These are phyloP conservation scores for Albula glossodonta DNA, from an alignment of 2,113 vertebrate genomes.

Conservation along the genomic window DNA sequence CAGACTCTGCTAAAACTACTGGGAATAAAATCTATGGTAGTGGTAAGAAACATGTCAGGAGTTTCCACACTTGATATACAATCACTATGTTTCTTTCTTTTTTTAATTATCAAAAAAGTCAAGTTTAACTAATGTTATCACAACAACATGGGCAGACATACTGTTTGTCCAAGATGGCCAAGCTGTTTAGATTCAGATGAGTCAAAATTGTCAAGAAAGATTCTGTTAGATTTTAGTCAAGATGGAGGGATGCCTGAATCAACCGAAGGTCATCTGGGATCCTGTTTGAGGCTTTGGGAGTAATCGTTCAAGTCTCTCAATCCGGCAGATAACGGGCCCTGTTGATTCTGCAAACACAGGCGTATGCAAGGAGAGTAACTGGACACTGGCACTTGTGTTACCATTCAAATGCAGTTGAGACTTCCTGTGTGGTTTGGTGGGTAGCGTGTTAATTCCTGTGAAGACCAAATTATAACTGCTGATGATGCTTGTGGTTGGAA, in stretches of 20 bases:
- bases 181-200: background rate
- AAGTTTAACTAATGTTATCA: background rate
- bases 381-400: background rate
- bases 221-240: background rate
- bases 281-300: background rate
- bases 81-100: background rate
- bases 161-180: background rate
- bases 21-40: slow-evolving; percentile 63
- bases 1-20: slow-evolving; percentile 68
- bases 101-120: background rate
- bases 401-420: background rate
- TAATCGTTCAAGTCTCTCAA: background rate
- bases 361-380: background rate
- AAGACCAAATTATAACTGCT: slow-evolving; percentile 8
- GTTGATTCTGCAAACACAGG: background rate
- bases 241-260: background rate
- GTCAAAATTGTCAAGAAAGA: background rate
- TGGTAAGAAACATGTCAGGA: slow-evolving; percentile 67
- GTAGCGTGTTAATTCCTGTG: slow-evolving; percentile 5
- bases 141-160: background rate
- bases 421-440: background rate
- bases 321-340: background rate
- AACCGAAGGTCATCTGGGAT: background rate
- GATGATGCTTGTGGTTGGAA: background rate
- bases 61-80: slow-evolving; percentile 42